phyloP scores from a whole-genome alignment of 2,888 invertebrate species.

The Nowickia ferox region DNA sequence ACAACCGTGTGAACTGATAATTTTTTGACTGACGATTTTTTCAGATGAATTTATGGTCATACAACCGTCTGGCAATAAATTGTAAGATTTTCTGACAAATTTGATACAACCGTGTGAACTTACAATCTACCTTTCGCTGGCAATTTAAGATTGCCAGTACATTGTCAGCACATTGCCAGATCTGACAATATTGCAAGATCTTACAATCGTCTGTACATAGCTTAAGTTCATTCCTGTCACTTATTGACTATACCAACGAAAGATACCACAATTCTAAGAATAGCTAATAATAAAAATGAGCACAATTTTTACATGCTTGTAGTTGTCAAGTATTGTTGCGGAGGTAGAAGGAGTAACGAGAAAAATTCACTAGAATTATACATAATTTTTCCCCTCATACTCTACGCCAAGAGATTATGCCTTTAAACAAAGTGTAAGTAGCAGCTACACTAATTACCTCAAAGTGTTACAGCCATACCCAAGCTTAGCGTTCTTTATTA shows the following conservation, averaged over 20 bases:
- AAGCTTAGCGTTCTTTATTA: constrained; percentile 24
- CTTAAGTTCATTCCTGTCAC: not conserved
- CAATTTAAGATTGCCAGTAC: too few relatives aligned
- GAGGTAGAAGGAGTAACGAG: constrained; percentile 10
- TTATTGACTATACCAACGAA: not conserved
- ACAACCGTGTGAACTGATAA: too few relatives aligned
- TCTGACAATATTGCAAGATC: too few relatives aligned
- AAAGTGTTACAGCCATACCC: constrained; percentile 68
- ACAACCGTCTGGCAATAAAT: too few relatives aligned
- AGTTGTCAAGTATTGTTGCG: constrained; percentile 60
- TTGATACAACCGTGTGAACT: too few relatives aligned
- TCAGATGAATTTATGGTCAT: too few relatives aligned
- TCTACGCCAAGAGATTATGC: constrained; percentile 45
- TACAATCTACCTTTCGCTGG: too few relatives aligned
- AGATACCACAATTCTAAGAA: not conserved
- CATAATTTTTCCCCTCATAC: constrained; percentile 3
- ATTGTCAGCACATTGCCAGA: too few relatives aligned
- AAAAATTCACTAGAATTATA: constrained; percentile 54
- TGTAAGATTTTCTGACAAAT: too few relatives aligned
- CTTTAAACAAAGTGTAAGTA: constrained; percentile 62
- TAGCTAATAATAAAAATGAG: constrained; percentile 27
- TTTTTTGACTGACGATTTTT: too few relatives aligned
- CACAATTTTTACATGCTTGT: constrained; percentile 43
- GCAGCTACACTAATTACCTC: constrained; percentile 73
- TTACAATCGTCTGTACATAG: too few relatives aligned